Base-by-base conservation (phyloP, 2,888 invertebrate genomes). In the Netelia melanura region DNA sequence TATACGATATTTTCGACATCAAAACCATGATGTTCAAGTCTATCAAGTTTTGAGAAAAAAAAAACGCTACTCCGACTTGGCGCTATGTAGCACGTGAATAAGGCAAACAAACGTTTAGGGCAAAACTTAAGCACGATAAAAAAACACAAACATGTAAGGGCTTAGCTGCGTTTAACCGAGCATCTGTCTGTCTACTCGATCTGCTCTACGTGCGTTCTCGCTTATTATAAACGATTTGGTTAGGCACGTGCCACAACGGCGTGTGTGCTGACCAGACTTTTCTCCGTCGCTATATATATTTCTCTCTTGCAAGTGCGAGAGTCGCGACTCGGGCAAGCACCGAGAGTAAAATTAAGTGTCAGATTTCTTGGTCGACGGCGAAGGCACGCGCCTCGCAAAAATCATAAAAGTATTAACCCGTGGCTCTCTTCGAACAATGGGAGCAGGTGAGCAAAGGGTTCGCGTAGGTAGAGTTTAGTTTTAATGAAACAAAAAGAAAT, bases 1-100 rank as follows among this genome's bases (percentile, higher is more conserved):
- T 94, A 2, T 91, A 93, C 81, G 91, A 93, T 70, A 90, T 94
- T 58, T 86, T 94, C 14, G 92, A 94, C 62, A 90, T 91, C 52
- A 94, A 94, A 86, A 89, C 93, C 2, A 90, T 91, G 74, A 88
- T 94, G 72, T 94, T 90, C 84, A 91, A 92, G 81, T 88, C 89
- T 3, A 86, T 89, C 83, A 38, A 87, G 74, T 87, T 91, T 87
- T 91, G 85, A 30, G 85, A 30, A 30, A 84, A 80, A 44, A 44
- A 87, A 38, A 48, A 2, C 21, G 21, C n/a, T 0, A 56, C n/a
- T 48, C 3, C 14, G 14, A 14, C n/a, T 58, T 68, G 10, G 2
- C 48, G 30, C n/a, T 25, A 67, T 11, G 14, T 67, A 8, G 43
- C 44, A 64, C 9, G 1, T 9, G 30, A 30, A 14, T 38, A 64